Base-by-base conservation (phyloP, 1,140 invertebrate species). In the Berghia stephanieae region DNA sequence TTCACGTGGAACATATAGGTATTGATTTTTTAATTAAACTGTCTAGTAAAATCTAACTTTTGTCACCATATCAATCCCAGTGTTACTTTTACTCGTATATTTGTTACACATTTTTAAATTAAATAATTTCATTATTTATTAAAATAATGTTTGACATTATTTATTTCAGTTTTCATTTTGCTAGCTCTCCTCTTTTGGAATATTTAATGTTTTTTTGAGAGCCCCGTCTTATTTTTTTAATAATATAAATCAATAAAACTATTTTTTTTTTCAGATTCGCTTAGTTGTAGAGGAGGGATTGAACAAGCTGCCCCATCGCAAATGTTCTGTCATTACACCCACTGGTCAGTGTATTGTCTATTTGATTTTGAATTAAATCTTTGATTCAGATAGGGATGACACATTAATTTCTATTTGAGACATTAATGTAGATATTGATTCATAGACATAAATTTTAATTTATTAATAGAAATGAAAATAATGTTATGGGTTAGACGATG, bases 241-340 rank as follows among this genome's bases (percentile, higher is more conserved):
- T 3, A 46, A 34, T 34, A 0, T 4, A 42, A 27, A 27, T 79
- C 40, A 44, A n/a, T n/a, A 18, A 18, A 10, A 38, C 49, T 74
- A 42, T 8, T 46, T 44, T 84, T 46, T 42, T 83, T 83, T 80
- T 44, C 67, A 97, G 87, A 98, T 98, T 84, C 92, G 96, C 34
- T 90, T 99, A 68, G 96, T 99, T 4, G 98, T 99, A 80, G 98
- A 99, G 90, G 98, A 99, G 91, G 98, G 97, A 81, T 91, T 99
- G 43, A 99, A 99, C 90, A 96, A 98, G 86, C 90, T 99, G 60
- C 97, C 98, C 36, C 99, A 98, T 87, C 93, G 94, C 10, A 93
- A 95, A 88, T 94, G 94, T 87, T 92, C 94, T 78, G 94, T 99
- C 4, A 94, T 93, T 24, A 99, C 98, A 40, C 98, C 98, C 2